These are phyloP conservation scores for Prolemur simus DNA, from an alignment of 2,113 vertebrate species.

Conservation along the genomic window DNA sequence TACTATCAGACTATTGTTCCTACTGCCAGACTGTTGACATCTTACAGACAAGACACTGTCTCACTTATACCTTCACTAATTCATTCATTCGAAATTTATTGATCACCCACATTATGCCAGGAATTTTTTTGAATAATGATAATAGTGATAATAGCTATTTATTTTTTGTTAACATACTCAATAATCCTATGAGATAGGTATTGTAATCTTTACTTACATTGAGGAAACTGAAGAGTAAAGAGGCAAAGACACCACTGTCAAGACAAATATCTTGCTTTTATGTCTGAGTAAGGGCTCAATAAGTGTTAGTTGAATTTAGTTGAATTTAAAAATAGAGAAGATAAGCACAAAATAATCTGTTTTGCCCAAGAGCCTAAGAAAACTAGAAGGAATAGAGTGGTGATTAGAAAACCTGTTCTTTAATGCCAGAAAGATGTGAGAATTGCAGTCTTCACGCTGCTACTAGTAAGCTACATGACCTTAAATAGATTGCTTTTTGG, in stretches of 20 bases:
- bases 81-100: not conserved
- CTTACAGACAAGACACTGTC: not conserved
- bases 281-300: not conserved
- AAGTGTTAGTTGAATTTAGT: not conserved
- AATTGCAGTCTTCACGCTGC: not conserved
- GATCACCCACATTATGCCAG: not conserved
- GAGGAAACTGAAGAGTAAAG: not conserved
- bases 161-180: not conserved
- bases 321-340: constrained; percentile 10
- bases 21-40: not conserved
- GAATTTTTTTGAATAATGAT: not conserved
- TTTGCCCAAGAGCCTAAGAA: not conserved
- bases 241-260: not conserved
- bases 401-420: not conserved
- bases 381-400: not conserved
- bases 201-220: not conserved
- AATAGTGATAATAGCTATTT: not conserved
- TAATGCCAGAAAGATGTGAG: not conserved
- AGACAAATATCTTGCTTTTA: not conserved
- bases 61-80: not conserved
- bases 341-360: not conserved
- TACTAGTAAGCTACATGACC: not conserved
- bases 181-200: not conserved
- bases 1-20: not conserved
- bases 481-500: constrained; percentile 25